Evolutionary conservation across 2,797 vertebrate species (phyloP).

Genomic region (Microchirus variegatus): DNA sequence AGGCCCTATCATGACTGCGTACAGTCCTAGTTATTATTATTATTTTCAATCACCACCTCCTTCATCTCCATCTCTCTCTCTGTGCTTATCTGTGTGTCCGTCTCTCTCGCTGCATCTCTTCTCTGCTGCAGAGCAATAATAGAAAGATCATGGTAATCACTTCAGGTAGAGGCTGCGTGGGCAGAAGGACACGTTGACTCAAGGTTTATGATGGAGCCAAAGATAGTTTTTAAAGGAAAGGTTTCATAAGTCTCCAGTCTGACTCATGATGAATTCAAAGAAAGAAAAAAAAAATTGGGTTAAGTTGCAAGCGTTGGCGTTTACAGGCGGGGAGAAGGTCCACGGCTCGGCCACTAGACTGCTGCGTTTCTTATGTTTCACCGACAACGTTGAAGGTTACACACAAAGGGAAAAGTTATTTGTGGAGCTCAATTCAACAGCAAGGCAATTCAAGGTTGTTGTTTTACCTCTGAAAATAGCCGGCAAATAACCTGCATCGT

Average conservation of each 20-base stretch:
- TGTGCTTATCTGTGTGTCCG: constrained; percentile 5
- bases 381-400: no score
- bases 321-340: neutral
- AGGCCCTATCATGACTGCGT: no score
- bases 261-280: constrained; percentile 28
- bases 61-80: constrained; percentile 14
- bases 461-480: no score
- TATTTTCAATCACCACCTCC: constrained; percentile 45
- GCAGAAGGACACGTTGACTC: constrained; percentile 37
- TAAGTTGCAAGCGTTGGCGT: neutral
- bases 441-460: no score
- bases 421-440: no score
- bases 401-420: no score
- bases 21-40: no score
- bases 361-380: neutral
- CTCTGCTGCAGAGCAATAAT: constrained; percentile 28
- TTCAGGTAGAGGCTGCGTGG: constrained; percentile 52
- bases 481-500: no score
- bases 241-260: constrained; percentile 47
- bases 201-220: constrained; percentile 50
- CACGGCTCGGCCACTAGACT: neutral
- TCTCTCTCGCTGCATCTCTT: constrained; percentile 18
- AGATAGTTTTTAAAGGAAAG: constrained; percentile 47
- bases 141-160: constrained; percentile 30
- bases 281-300: neutral